Base-by-base conservation (phyloP, 2,113 vertebrate species). In the Myotis yumanensis region DNA sequence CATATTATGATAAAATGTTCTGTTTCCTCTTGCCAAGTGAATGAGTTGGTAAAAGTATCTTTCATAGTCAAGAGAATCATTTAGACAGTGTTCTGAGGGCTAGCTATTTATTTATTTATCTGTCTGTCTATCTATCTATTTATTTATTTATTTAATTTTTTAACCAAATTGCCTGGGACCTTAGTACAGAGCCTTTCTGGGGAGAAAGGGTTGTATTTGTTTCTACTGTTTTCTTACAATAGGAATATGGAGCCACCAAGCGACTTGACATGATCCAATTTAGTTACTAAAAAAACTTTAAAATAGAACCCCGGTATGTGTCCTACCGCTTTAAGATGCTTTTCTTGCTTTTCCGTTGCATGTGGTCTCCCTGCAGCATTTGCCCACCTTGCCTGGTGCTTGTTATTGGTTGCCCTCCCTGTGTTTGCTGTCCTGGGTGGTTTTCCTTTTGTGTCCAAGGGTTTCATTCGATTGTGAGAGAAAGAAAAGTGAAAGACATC, bases 1-100 rank as follows among this genome's bases (percentile, higher is more conserved):
- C 96, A 86, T 71, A 94, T 95, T 96, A 81, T 96, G 54, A 62
- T 94, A 92, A 86, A 97, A 94, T 96, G 46, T 66, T 94, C 95
- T 84, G 57, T 96, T 85, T 69, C 96, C 30, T 95, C 75, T 93
- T 93, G 92, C 73, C 35, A 59, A 83, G 76, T 83, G 37, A 93
- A 22, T 86, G 93, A 84, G 73, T 89, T 83, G 75, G 51, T 95
- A 76, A 93, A 91, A 94, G 32, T 64, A 17, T 91, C 85, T 90
- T 73, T 48, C 92, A 83, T 51, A 89, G 20, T 69, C 62, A 91
- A 32, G 89, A 87, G 0, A 0, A 88, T 73, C 37, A 0, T 90
- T 73, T 57, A 40, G 46, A 52, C 75, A 77, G 37, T 89, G 68
- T 68, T 80, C 89, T 80, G 84, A 87, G 16, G 94, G 32, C 4